phyloP scores from a whole-genome alignment of 2,113 vertebrate genomes.

The Pandion haliaetus region DNA sequence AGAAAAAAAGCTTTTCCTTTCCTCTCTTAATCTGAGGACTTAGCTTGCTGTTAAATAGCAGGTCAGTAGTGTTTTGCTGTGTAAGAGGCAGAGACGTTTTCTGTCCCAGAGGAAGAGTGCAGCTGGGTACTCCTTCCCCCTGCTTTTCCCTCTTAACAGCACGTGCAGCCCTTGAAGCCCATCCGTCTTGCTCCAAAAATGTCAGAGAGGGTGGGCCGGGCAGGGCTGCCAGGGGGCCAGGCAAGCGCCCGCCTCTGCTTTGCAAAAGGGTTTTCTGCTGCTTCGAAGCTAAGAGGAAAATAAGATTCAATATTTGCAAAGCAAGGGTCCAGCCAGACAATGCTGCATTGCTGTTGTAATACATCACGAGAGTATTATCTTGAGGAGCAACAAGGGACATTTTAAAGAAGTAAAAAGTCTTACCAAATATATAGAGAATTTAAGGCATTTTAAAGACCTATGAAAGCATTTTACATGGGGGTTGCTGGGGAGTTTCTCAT shows the following conservation, averaged over 20 bases:
- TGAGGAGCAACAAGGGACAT: slow-evolving; percentile 59
- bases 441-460: slow-evolving; percentile 76
- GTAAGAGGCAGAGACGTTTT: neutral
- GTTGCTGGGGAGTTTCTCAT: slow-evolving; percentile 73
- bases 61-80: neutral
- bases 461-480: slow-evolving; percentile 66
- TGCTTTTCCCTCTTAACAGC: neutral
- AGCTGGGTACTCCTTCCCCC: neutral
- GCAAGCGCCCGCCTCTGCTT: neutral
- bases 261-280: neutral
- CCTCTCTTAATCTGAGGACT: neutral
- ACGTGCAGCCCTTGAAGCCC: neutral
- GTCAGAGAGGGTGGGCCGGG: neutral
- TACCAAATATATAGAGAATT: slow-evolving; percentile 75
- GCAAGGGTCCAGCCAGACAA: neutral
- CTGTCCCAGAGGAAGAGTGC: neutral
- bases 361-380: slow-evolving; percentile 30
- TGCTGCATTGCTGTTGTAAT: slow-evolving; percentile 26
- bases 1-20: neutral
- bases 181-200: neutral
- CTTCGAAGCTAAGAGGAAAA: neutral
- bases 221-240: neutral
- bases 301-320: neutral
- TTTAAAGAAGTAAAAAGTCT: slow-evolving; percentile 69
- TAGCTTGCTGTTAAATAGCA: neutral